Evolutionary conservation across 1,140 invertebrate genomes (phyloP).

Genomic region (Pteromalus puparum): DNA sequence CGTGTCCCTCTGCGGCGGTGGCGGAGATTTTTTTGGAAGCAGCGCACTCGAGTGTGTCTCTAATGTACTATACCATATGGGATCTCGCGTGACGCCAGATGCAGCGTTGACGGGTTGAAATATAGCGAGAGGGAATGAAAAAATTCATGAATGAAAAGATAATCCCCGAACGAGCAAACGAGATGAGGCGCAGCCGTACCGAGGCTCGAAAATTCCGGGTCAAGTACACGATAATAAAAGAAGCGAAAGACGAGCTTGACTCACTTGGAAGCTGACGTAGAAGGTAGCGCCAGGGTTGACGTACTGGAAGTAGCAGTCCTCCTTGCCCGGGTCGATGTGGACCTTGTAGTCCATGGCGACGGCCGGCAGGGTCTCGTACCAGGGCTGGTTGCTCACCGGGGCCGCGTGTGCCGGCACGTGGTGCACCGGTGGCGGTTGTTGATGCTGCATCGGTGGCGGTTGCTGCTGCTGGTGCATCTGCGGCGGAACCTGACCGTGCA

Average conservation of each 20-base stretch:
- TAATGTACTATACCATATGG: background rate
- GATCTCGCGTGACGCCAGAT: too few species aligned
- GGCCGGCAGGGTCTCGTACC: conserved; percentile 89
- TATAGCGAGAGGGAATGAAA: background rate
- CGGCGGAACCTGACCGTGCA: background rate
- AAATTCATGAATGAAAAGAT: background rate
- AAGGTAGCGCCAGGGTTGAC: conserved; percentile 94
- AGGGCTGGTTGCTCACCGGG: conserved; percentile 72
- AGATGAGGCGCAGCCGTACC: background rate
- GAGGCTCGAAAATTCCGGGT: background rate
- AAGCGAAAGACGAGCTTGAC: background rate
- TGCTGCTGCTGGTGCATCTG: background rate
- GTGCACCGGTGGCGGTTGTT: background rate
- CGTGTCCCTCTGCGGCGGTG: background rate
- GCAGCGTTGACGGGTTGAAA: background rate
- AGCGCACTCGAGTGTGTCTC: background rate
- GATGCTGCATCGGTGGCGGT: background rate
- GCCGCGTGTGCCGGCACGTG: background rate
- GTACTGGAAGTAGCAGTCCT: conserved; percentile 96
- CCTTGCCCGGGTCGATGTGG: conserved; percentile 93
- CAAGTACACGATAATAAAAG: conserved; percentile 1
- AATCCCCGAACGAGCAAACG: background rate
- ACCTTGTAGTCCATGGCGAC: conserved; percentile 97
- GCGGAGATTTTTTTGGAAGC: background rate
- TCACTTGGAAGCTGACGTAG: conserved; percentile 94